phyloP scores from a whole-genome alignment of 2,888 invertebrate genomes.

The Esperia sulphurella region DNA sequence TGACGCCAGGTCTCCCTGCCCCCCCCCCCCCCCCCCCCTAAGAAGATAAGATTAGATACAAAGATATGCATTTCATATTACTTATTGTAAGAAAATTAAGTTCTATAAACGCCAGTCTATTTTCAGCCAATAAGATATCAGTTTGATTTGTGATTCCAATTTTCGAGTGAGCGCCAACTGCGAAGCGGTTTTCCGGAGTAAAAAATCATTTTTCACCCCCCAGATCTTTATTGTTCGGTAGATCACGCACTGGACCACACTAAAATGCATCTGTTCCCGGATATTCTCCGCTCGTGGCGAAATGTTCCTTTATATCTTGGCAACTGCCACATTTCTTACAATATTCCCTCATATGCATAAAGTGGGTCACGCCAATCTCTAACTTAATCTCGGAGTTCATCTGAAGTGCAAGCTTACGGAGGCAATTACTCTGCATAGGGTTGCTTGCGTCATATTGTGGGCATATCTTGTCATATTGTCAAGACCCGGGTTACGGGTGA shows the following conservation, averaged over 20 bases:
- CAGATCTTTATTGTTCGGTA: slow-evolving; percentile 29
- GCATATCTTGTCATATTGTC: slow-evolving; percentile 2
- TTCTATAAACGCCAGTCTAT: too few relatives aligned
- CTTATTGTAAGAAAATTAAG: too few relatives aligned
- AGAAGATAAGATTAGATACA: too few relatives aligned
- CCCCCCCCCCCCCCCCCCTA: too few relatives aligned
- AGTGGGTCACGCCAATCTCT: not conserved
- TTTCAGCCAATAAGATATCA: slow-evolving; percentile 27
- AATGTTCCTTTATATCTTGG: slow-evolving; percentile 25
- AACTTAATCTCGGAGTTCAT: not conserved
- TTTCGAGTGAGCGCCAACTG: slow-evolving; percentile 22
- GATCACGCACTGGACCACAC: slow-evolving; percentile 46
- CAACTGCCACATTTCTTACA: not conserved
- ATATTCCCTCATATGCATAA: not conserved
- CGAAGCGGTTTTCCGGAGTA: slow-evolving; percentile 11
- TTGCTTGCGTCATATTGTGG: slow-evolving; percentile 1
- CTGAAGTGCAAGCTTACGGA: not conserved
- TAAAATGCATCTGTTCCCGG: slow-evolving; percentile 45
- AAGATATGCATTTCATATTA: too few relatives aligned
- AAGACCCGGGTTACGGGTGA: not conserved
- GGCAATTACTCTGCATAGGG: not conserved
- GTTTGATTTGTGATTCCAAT: slow-evolving; percentile 54
- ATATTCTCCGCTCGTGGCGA: slow-evolving; percentile 27
- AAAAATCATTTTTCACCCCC: slow-evolving; percentile 26
- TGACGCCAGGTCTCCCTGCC: too few relatives aligned